Percentiles rank a stretch among this genome's conserved stretches.
phyloP scores from a whole-genome alignment of 1,140 invertebrate species.

The Drosophila nasuta region DNA sequence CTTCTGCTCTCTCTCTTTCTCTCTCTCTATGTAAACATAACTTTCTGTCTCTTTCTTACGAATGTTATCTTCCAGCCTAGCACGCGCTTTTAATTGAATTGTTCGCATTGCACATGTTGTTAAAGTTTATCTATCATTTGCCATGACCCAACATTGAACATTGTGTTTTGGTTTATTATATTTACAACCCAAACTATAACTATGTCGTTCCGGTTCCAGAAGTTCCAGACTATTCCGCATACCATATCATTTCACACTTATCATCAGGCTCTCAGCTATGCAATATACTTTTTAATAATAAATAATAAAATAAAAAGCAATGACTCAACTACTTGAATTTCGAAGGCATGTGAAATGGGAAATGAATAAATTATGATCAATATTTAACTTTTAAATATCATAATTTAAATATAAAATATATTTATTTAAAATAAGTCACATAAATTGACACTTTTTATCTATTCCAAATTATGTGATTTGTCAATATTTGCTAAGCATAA shows the following conservation, averaged over 20 bases:
- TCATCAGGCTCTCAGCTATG: background rate
- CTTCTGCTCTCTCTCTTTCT: background rate
- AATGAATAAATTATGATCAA: no score
- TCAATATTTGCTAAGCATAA: no score
- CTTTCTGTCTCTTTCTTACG: background rate
- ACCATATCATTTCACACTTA: slow-evolving; percentile 6
- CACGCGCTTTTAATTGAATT: slow-evolving; percentile 58
- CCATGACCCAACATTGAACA: slow-evolving; percentile 29
- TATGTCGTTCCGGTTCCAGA: slow-evolving; percentile 23
- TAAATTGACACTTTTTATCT: no score
- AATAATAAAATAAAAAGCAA: background rate
- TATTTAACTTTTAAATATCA: no score
- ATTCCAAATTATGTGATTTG: no score
- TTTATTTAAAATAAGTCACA: no score
- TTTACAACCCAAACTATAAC: slow-evolving; percentile 11
- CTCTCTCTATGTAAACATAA: background rate
- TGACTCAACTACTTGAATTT: background rate
- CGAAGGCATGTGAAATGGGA: no score
- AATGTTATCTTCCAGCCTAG: slow-evolving; percentile 1
- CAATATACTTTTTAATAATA: background rate
- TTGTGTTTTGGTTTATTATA: background rate
- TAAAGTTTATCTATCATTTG: slow-evolving; percentile 30
- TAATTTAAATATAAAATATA: no score
- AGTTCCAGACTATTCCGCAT: slow-evolving; percentile 24
- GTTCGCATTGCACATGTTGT: slow-evolving; percentile 38